Conservation (phyloP, 1,140 invertebrate species). For the Harpegnathos saltator region DNA sequence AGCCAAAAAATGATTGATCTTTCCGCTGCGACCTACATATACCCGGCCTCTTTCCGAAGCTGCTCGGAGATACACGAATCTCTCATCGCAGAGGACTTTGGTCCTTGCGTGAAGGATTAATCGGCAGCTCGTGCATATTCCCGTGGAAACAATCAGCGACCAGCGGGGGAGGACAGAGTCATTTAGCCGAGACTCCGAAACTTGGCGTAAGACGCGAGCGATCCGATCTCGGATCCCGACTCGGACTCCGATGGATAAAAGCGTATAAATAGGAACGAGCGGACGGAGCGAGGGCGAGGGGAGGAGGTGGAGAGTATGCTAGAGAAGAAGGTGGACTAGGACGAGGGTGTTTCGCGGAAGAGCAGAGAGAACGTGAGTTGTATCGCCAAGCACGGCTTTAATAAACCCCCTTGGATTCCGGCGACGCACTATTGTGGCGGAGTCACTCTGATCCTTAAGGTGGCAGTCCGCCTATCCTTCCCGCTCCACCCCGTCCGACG, state of each 20-base stretch:
- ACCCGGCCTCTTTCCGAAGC: too few relatives aligned
- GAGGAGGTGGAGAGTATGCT: not conserved
- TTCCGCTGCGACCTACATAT: too few relatives aligned
- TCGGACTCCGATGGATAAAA: slow-evolving; percentile 60
- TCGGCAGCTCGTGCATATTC: too few relatives aligned
- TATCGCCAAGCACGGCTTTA: slow-evolving; percentile 84
- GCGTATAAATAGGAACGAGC: slow-evolving; percentile 60
- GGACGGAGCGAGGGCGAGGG: not conserved
- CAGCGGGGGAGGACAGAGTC: not conserved
- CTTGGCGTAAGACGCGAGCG: slow-evolving; percentile 62
- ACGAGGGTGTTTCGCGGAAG: slow-evolving; percentile 71
- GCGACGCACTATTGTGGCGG: slow-evolving; percentile 81
- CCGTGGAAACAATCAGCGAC: not conserved
- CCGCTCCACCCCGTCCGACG: slow-evolving; percentile 33
- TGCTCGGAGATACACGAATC: too few relatives aligned
- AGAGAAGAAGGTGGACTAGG: slow-evolving; percentile 48
- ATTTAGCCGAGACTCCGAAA: slow-evolving; percentile 48
- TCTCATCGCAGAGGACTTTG: not conserved
- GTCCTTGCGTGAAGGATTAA: not conserved
- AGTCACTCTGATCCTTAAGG: slow-evolving; percentile 75
- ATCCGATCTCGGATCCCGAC: slow-evolving; percentile 67
- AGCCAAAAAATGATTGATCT: too few relatives aligned
- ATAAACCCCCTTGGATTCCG: slow-evolving; percentile 83
- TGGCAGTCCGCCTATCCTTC: slow-evolving; percentile 65
- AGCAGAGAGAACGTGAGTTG: slow-evolving; percentile 84